Percentiles rank a stretch among this genome's conserved stretches.
These are phyloP conservation scores for Drosophila affinis DNA, from an alignment of 2,888 invertebrate species.

Conservation along the genomic window DNA sequence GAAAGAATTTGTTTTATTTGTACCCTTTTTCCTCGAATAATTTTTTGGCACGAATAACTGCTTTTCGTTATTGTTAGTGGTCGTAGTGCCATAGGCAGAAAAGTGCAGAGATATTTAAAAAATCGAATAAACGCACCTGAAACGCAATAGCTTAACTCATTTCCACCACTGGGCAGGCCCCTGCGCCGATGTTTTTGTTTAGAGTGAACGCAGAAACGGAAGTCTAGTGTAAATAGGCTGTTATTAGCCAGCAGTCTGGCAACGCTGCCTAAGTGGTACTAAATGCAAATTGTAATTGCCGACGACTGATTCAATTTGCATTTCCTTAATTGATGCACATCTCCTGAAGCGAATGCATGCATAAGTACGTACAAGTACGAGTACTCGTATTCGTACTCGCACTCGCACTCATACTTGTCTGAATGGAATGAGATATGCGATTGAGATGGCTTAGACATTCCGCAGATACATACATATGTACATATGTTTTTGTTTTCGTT, in stretches of 20 bases:
- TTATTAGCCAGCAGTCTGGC: slow-evolving; percentile 1
- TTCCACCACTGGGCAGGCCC: too few relatives aligned
- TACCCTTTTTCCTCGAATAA: too few relatives aligned
- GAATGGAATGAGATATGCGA: slow-evolving; percentile 24
- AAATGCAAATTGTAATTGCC: slow-evolving; percentile 22
- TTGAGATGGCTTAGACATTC: slow-evolving; percentile 11
- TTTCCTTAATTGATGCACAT: slow-evolving; percentile 23
- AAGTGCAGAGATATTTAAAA: too few relatives aligned
- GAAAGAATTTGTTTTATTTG: too few relatives aligned
- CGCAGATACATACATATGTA: background rate
- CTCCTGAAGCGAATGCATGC: slow-evolving; percentile 4
- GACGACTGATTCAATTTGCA: slow-evolving; percentile 25
- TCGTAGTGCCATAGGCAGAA: too few relatives aligned
- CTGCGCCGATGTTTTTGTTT: too few relatives aligned
- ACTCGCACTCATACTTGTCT: slow-evolving; percentile 4
- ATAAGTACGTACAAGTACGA: background rate
- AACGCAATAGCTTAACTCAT: too few relatives aligned
- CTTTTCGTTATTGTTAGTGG: too few relatives aligned
- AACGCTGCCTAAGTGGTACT: slow-evolving; percentile 5
- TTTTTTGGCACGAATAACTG: too few relatives aligned
- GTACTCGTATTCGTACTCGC: background rate
- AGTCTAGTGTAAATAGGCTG: background rate
- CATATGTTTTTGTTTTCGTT: background rate
- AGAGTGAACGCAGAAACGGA: background rate
- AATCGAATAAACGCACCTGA: too few relatives aligned